Evolutionary conservation across 2,888 invertebrate species (phyloP).

Genomic region (Dryocosmus kuriphilus): DNA sequence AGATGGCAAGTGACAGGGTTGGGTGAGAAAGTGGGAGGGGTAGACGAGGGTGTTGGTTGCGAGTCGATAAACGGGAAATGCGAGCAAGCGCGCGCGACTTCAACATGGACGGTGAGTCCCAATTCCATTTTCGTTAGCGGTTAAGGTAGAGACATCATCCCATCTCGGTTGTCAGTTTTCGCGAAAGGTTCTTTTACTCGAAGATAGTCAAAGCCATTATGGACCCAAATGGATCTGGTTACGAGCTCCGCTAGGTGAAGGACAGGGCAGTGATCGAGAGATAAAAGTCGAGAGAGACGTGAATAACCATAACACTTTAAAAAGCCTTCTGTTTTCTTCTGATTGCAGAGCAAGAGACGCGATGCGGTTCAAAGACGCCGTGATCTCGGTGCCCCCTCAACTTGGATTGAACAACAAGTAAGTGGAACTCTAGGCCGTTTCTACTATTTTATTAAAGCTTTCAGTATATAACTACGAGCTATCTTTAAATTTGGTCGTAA

Average conservation of each 20-base stretch:
- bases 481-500: background rate
- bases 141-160: background rate
- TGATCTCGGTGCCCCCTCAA: constrained; percentile 68
- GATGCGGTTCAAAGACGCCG: constrained; percentile 73
- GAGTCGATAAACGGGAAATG: constrained; percentile 74
- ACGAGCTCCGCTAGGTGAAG: constrained; percentile 2
- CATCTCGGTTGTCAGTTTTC: background rate
- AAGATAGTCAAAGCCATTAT: background rate
- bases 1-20: constrained; percentile 38
- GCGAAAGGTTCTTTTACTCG: background rate
- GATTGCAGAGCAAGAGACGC: constrained; percentile 61
- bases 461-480: background rate
- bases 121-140: constrained; percentile 58
- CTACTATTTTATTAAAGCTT: background rate
- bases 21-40: constrained; percentile 45
- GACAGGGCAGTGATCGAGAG: background rate
- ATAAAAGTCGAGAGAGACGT: background rate
- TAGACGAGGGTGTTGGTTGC: constrained; percentile 70
- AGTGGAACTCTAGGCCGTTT: constrained; percentile 26
- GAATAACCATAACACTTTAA: background rate
- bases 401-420: constrained; percentile 70
- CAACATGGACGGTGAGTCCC: constrained; percentile 72
- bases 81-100: constrained; percentile 72
- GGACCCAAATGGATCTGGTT: background rate
- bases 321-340: constrained; percentile 11